phyloP scores from a whole-genome alignment of 2,797 vertebrate species.

The Gymnocypris eckloni region DNA sequence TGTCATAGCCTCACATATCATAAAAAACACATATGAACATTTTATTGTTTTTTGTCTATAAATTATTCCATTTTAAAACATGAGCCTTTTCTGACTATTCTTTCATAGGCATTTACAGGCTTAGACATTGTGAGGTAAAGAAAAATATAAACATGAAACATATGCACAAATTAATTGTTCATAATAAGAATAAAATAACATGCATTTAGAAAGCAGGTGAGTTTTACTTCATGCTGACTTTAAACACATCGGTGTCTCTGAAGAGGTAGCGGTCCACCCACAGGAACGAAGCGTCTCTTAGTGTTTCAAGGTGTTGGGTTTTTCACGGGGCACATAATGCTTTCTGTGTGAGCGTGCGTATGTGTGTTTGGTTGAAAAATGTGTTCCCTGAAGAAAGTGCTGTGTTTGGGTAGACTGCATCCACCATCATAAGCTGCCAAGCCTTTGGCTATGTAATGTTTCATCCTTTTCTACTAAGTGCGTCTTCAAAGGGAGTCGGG shows the following conservation, averaged over 20 bases:
- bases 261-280: slow-evolving; percentile 16
- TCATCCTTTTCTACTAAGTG: slow-evolving; percentile 63
- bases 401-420: slow-evolving; percentile 49
- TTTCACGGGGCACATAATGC: slow-evolving; percentile 20
- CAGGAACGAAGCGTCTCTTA: slow-evolving; percentile 19
- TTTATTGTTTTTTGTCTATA: background rate
- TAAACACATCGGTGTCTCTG: slow-evolving; percentile 12
- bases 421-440: slow-evolving; percentile 54
- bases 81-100: background rate
- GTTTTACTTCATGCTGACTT: slow-evolving; percentile 17
- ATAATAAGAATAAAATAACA: background rate
- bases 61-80: background rate
- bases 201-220: slow-evolving; percentile 2
- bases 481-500: slow-evolving; percentile 63
- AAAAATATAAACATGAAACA: background rate
- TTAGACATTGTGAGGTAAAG: background rate
- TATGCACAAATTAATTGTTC: background rate
- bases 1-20: background rate
- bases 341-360: slow-evolving; percentile 16
- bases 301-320: slow-evolving; percentile 23
- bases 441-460: slow-evolving; percentile 58
- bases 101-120: background rate
- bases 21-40: background rate
- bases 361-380: slow-evolving; percentile 46
- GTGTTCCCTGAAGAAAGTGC: slow-evolving; percentile 51